Conservation (phyloP, 2,113 vertebrate genomes). For the Plestiodon gilberti region DNA sequence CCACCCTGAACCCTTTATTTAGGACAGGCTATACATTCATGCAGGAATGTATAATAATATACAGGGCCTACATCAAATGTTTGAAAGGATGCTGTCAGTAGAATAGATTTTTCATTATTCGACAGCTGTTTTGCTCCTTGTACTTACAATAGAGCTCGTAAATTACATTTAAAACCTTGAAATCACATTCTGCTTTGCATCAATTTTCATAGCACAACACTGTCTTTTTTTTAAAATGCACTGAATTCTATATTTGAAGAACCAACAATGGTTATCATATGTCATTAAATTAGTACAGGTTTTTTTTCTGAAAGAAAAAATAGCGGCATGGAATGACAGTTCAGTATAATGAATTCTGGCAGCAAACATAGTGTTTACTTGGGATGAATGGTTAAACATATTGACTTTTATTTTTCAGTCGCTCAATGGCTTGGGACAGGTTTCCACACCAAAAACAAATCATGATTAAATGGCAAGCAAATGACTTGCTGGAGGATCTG, state of each 20-base stretch:
- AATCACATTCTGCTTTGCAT: conserved; percentile 38
- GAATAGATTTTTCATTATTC: conserved; percentile 41
- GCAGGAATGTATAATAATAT: background rate
- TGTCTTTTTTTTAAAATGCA: background rate
- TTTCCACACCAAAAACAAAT: conserved; percentile 58
- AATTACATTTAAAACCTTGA: conserved; percentile 10
- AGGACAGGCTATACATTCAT: background rate
- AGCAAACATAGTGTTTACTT: conserved; percentile 30
- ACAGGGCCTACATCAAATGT: background rate
- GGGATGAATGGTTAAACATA: conserved; percentile 30
- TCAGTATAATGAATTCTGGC: conserved; percentile 49
- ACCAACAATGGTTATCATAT: background rate
- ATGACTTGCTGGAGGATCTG: conserved; percentile 26
- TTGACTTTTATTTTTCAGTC: conserved; percentile 40
- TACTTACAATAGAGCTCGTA: background rate
- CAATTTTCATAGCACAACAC: background rate
- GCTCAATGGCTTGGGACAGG: conserved; percentile 27
- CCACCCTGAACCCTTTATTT: background rate
- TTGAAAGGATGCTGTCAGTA: conserved; percentile 26
- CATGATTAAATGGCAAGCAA: conserved; percentile 25
- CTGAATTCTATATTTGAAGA: conserved; percentile 20
- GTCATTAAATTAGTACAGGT: conserved; percentile 32
- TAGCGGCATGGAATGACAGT: conserved; percentile 32
- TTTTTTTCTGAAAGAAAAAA: conserved; percentile 32
- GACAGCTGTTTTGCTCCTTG: conserved; percentile 10